phyloP scores from a whole-genome alignment of 2,113 vertebrate genomes.

The Chitala chitala region DNA sequence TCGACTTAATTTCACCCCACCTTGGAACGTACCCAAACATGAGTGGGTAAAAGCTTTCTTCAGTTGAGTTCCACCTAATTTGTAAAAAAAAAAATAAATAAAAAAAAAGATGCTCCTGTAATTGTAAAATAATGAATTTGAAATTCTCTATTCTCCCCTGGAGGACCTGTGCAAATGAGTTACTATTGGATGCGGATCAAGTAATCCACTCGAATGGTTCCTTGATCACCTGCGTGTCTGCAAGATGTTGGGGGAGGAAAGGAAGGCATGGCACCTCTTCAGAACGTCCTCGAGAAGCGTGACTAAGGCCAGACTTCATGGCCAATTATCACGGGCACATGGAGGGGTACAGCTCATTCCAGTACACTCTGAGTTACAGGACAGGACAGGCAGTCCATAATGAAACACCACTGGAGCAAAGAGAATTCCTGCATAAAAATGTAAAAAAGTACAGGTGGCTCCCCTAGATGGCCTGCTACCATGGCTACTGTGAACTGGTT shows the following conservation, averaged over 20 bases:
- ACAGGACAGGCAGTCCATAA: background rate
- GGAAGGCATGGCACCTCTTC: background rate
- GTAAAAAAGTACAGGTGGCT: too few relatives aligned
- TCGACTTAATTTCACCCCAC: background rate
- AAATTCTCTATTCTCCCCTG: background rate
- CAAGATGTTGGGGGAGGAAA: background rate
- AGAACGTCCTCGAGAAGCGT: background rate
- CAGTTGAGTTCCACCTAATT: constrained; percentile 19
- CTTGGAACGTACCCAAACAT: background rate
- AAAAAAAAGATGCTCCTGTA: constrained; percentile 1
- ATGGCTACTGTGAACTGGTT: too few relatives aligned
- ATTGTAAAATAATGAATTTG: constrained; percentile 21
- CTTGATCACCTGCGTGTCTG: background rate
- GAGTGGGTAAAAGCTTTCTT: background rate
- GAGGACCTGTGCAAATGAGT: background rate
- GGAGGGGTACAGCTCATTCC: background rate
- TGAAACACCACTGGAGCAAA: too few relatives aligned
- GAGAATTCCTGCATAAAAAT: too few relatives aligned
- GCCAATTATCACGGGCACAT: too few relatives aligned
- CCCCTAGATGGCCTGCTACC: too few relatives aligned
- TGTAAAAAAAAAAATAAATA: background rate
- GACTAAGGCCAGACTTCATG: background rate
- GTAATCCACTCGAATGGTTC: background rate
- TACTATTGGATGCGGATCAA: background rate
- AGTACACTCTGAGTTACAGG: background rate